Percentiles rank a stretch among this genome's conserved stretches.
phyloP scores from a whole-genome alignment of 2,797 vertebrate species.

The Fratercula arctica region DNA sequence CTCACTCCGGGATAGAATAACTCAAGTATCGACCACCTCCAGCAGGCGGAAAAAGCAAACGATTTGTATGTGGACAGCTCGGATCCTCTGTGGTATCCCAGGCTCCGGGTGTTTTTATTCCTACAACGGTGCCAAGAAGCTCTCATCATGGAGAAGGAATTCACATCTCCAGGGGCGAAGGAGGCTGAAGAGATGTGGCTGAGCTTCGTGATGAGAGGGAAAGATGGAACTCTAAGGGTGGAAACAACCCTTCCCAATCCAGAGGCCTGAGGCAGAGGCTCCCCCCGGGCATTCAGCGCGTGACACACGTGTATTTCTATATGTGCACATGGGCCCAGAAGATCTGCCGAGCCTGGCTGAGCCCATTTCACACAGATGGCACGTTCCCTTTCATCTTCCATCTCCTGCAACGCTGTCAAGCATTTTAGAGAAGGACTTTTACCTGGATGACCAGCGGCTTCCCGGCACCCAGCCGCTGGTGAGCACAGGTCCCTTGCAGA shows the following conservation, averaged over 20 bases:
- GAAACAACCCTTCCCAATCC: background rate
- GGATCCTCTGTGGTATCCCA: fast-evolving
- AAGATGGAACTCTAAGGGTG: fast-evolving
- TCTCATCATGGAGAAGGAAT: background rate
- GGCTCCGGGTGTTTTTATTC: background rate
- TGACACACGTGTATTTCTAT: fast-evolving
- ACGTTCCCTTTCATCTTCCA: background rate
- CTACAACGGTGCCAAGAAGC: background rate
- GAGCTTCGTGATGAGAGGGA: background rate
- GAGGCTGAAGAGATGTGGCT: background rate
- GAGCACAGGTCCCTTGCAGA: background rate
- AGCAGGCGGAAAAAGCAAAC: background rate
- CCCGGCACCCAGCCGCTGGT: fast-evolving
- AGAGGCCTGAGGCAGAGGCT: background rate
- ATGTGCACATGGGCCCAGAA: fast-evolving
- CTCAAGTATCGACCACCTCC: background rate
- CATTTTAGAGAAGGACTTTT: background rate
- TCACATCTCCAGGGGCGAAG: background rate
- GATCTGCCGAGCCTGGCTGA: background rate
- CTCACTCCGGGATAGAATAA: background rate
- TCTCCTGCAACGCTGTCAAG: fast-evolving
- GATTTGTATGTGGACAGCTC: background rate
- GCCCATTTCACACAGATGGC: fast-evolving
- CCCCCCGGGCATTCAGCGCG: fast-evolving
- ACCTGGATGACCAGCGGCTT: fast-evolving